Percentiles rank a stretch among this genome's conserved stretches.
phyloP scores from a whole-genome alignment of 2,113 vertebrate species.

The Epinephelus cyanopodus region DNA sequence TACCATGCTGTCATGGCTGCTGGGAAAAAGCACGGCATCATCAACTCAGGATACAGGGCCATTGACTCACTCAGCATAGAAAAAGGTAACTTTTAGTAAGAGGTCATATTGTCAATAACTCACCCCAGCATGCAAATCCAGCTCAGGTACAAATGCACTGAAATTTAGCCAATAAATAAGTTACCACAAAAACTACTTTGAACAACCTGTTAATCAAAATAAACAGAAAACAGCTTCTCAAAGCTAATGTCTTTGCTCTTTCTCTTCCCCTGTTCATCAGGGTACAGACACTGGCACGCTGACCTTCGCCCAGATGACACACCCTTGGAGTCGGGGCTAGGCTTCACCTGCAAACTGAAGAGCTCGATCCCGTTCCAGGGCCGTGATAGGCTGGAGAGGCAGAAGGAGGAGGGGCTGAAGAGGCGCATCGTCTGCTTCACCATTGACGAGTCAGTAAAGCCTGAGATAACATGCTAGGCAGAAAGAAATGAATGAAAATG shows the following conservation, averaged over 20 bases:
- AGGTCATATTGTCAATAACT: neutral
- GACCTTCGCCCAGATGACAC: conserved; percentile 94
- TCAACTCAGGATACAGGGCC: conserved; percentile 94
- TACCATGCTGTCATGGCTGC: conserved; percentile 92
- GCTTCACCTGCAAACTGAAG: conserved; percentile 96
- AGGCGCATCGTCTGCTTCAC: conserved; percentile 94
- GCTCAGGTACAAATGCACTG: neutral
- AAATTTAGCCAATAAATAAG: too few relatives aligned
- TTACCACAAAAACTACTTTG: too few relatives aligned
- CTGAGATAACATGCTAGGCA: neutral
- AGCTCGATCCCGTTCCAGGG: conserved; percentile 90
- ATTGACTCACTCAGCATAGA: conserved; percentile 98
- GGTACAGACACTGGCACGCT: conserved; percentile 96
- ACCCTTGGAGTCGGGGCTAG: conserved; percentile 92
- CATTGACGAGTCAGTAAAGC: conserved; percentile 87
- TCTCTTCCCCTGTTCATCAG: conserved; percentile 71
- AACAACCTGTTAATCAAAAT: too few relatives aligned
- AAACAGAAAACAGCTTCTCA: neutral
- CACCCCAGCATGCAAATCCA: neutral
- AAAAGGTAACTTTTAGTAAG: conserved; percentile 86
- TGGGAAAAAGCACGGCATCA: conserved; percentile 87
- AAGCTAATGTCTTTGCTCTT: neutral
- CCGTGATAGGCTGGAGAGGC: conserved; percentile 88
- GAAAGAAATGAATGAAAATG: neutral
- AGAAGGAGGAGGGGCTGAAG: conserved; percentile 87